Conservation (phyloP, 2,797 vertebrate genomes). For the Lacerta viridis region DNA sequence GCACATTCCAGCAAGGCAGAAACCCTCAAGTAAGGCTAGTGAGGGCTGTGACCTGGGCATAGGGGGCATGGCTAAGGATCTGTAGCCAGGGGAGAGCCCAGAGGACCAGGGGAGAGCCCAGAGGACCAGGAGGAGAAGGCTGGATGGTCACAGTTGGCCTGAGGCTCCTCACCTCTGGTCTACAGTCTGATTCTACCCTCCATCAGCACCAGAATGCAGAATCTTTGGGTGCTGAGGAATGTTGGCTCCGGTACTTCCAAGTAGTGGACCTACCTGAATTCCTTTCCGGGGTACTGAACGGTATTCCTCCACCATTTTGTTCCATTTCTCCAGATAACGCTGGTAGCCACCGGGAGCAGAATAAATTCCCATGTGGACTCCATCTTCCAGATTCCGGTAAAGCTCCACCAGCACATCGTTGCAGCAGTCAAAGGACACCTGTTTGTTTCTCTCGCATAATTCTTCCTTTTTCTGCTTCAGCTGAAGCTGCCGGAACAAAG, state of each 20-base stretch:
- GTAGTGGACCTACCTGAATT: constrained; percentile 28
- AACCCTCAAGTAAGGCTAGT: too few species aligned
- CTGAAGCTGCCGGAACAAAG: background rate
- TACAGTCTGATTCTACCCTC: too few species aligned
- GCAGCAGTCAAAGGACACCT: constrained; percentile 29
- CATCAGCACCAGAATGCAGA: background rate
- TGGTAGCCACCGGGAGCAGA: constrained; percentile 34
- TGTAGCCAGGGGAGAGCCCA: too few species aligned
- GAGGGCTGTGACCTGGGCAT: too few species aligned
- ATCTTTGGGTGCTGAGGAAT: background rate
- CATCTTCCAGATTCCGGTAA: background rate
- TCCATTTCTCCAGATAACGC: background rate
- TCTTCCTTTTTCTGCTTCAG: constrained; percentile 3
- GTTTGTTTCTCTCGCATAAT: constrained; percentile 22
- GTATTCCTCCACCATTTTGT: constrained; percentile 22
- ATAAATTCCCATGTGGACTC: background rate
- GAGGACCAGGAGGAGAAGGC: too few species aligned
- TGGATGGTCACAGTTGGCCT: too few species aligned
- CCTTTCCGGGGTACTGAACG: constrained; percentile 12
- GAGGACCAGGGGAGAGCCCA: too few species aligned
- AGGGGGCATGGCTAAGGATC: too few species aligned
- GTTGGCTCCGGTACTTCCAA: too few species aligned
- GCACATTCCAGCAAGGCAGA: too few species aligned
- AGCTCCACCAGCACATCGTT: background rate
- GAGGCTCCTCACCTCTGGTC: background rate